These are phyloP conservation scores for Phaethon lepturus DNA, from an alignment of 2,113 vertebrate genomes.

Conservation along the genomic window DNA sequence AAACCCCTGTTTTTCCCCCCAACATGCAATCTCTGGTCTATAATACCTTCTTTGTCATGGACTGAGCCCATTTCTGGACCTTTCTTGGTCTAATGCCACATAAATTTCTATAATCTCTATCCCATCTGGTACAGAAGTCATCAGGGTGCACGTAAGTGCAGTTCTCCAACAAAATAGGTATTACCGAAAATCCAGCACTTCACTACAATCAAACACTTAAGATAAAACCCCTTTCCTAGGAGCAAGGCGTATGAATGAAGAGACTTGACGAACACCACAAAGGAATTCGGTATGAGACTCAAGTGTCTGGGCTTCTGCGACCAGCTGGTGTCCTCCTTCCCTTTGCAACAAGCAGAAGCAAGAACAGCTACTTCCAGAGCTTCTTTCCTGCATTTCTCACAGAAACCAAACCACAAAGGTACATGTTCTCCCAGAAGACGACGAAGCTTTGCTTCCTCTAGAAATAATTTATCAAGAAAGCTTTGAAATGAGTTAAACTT, in stretches of 20 bases:
- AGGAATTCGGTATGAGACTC: neutral
- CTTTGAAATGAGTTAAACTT: neutral
- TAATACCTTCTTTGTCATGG: neutral
- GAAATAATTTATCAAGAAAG: neutral
- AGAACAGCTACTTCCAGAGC: neutral
- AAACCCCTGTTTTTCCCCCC: neutral
- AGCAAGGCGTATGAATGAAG: neutral
- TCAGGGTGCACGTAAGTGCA: neutral
- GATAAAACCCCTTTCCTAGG: neutral
- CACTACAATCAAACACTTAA: neutral
- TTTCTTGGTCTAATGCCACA: neutral
- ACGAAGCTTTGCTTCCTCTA: neutral
- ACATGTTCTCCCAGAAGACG: fast-evolving
- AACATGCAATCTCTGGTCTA: neutral
- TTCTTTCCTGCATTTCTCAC: neutral
- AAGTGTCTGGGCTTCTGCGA: fast-evolving
- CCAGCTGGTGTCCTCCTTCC: conserved; percentile 32
- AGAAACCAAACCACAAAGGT: neutral
- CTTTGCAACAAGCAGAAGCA: neutral
- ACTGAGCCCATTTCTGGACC: neutral
- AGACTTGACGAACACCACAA: fast-evolving
- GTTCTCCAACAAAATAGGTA: neutral
- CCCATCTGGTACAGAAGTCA: neutral
- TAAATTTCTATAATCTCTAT: neutral
- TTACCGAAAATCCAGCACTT: neutral